phyloP scores from a whole-genome alignment of 2,888 invertebrate genomes.

The Lapara coniferarum region DNA sequence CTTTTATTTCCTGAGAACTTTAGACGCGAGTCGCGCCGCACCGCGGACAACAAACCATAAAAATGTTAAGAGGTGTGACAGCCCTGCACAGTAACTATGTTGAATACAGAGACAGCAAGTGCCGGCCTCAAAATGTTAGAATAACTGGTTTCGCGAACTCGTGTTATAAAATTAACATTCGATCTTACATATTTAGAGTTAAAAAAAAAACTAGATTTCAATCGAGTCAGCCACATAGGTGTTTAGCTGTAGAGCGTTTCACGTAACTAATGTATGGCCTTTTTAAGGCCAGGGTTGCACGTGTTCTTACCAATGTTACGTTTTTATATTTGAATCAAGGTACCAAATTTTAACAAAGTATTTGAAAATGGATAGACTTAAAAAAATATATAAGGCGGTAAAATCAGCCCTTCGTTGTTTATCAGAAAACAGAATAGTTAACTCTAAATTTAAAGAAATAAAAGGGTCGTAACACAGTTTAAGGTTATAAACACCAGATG shows the following conservation, averaged over 20 bases:
- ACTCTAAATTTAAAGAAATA: too few relatives aligned
- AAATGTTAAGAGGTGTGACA: constrained; percentile 2
- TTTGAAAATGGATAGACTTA: too few relatives aligned
- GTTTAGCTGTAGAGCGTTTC: constrained; percentile 9
- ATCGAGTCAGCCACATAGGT: neutral
- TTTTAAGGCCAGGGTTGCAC: constrained; percentile 14
- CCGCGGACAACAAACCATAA: neutral
- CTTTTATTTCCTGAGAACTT: too few relatives aligned
- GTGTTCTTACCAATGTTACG: neutral
- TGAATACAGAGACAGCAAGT: constrained; percentile 18
- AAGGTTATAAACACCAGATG: too few relatives aligned
- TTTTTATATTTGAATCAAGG: too few relatives aligned
- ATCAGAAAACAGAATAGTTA: too few relatives aligned
- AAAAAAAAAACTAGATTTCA: constrained; percentile 23
- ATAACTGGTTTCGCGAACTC: constrained; percentile 38
- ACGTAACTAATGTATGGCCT: constrained; percentile 10
- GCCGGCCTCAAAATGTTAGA: constrained; percentile 38
- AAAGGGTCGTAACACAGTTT: too few relatives aligned
- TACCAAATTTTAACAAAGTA: too few relatives aligned
- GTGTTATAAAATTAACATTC: constrained; percentile 40
- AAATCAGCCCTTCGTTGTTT: too few relatives aligned
- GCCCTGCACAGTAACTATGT: constrained; percentile 19
- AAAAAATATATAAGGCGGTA: too few relatives aligned
- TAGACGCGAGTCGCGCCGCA: too few relatives aligned
- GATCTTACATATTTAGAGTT: constrained; percentile 34